Evolutionary conservation across 2,888 invertebrate genomes (phyloP), one percentile per base, ranked within the genome.

Genomic region (Deilephila porcellus): DNA sequence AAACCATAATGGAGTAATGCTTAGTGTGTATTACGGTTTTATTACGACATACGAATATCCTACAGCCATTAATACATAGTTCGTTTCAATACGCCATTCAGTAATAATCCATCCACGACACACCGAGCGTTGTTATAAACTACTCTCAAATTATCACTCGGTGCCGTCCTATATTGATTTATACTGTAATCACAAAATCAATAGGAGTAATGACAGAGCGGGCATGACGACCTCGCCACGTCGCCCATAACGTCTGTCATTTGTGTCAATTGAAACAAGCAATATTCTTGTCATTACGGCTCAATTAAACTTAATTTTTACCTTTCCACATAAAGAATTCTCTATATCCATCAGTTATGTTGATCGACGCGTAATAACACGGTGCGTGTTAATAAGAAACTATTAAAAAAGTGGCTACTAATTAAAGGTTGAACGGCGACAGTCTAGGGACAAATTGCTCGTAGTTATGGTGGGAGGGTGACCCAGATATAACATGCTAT

Each of bases 81-180:
- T 56, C 5, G 14, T 11, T 45, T n/a, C 56, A n/a, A 14, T 17
- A 67, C 11, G 17, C 2, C 52, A 52, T 67, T 52, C 52, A 67
- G 67, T 25, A 52, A 37, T 37, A n/a, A n/a, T 4, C n/a, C 17
- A 67, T 67, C 25, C 25, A 25, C 5, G 20, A 25, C 14, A n/a
- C 56, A n/a, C 17, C 19, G n/a, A 17, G 56, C 75, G 76, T 76
- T 80, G 75, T 79, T 73, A 67, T 73, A 74, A 74, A 74, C 71
- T 63, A 79, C 74, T 32, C 74, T 78, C 74, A 71, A 83, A 84
- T 82, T 80, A 82, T 81, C 79, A 77, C 79, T 78, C 79, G n/a
- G 3, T 76, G 73, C 56, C 25, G 29, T 29, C 60, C 56, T 56
- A 17, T 72, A 76, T 76, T 78, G 74, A 81, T 75, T 76, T 72